Conservation (phyloP, 2,888 invertebrate species). For the Caenorhabditis becei region DNA sequence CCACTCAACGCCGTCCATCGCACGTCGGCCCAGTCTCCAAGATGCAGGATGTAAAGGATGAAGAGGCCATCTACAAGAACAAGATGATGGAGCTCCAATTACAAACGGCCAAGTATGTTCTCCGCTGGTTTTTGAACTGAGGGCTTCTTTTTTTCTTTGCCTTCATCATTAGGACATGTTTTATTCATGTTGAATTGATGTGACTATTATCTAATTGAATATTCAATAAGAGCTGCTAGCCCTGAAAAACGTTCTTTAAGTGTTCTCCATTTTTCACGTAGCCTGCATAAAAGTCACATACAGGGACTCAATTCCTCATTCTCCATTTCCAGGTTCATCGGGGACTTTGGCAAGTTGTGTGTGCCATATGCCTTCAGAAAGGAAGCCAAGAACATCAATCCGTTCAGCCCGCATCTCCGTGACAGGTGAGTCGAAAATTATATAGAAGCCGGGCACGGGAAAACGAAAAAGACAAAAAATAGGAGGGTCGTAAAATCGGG, state of each 20-base stretch:
- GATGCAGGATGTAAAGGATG: slow-evolving; percentile 39
- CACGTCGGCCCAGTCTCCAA: slow-evolving; percentile 14
- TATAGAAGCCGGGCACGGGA: background rate
- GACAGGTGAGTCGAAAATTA: slow-evolving; percentile 68
- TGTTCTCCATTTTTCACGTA: slow-evolving; percentile 37
- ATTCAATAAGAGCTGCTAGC: slow-evolving; percentile 20
- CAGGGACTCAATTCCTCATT: background rate
- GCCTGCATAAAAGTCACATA: background rate
- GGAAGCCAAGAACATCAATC: slow-evolving; percentile 80
- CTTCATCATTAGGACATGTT: slow-evolving; percentile 42
- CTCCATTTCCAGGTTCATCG: slow-evolving; percentile 69
- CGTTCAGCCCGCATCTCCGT: slow-evolving; percentile 76
- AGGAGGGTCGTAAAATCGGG: slow-evolving; percentile 74
- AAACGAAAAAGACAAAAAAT: slow-evolving; percentile 11
- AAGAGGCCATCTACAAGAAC: slow-evolving; percentile 50
- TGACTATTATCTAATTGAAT: slow-evolving; percentile 44
- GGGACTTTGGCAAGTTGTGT: slow-evolving; percentile 75
- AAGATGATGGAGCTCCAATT: slow-evolving; percentile 59
- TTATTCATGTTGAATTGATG: slow-evolving; percentile 45
- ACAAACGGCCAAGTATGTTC: slow-evolving; percentile 55
- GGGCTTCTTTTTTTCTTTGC: background rate
- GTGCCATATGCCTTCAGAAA: slow-evolving; percentile 79
- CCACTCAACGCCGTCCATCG: slow-evolving; percentile 51
- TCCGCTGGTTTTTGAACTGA: background rate
- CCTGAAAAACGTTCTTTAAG: slow-evolving; percentile 17